Base-by-base conservation (phyloP, 1,140 invertebrate genomes). In the Anadara kagoshimensis region DNA sequence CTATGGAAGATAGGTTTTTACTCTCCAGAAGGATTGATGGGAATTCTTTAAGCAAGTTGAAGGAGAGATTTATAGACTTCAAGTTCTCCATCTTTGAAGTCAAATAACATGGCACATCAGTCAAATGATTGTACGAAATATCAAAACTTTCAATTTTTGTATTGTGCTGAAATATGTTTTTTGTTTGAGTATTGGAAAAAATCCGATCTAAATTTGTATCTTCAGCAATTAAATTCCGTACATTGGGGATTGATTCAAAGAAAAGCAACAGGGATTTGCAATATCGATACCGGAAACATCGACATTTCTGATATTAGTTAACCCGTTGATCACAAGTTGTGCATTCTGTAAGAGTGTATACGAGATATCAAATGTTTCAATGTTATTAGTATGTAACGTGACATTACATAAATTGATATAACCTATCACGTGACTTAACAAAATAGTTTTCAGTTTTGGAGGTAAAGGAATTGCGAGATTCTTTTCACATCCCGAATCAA, bases 261-360 rank as follows among this genome's bases (percentile, higher is more conserved):
- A 63, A 14, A 16, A 29, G 47, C 61, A 29, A 63, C 22, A 49
- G 24, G 29, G 18, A 22, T 44, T 18, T 44, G 18, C 12, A 22
- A 14, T 10, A 44, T 61, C 58, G 43, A 61, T 61, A 22, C 58
- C 58, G 20, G 58, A 61, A 43, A 61, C 18, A 61, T 61, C 58
- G 12, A 61, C 16, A 20, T 41, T 20, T 8, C 14, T 12, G 11
- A 61, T 16, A 20, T n/a, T 20, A 16, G n/a, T n/a, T 11, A 16
- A 36, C 10, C 49, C 61, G 20, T 22, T 20, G 14, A 51, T 49
- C 14, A 26, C n/a, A n/a, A 49, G 24, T 26, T 26, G 18, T n/a
- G 61, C 44, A 63, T 14, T 24, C 49, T 49, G 8, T n/a, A 63
- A 26, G 4, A 24, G 45, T 26, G 49, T 24, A n/a, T 63, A 63